Evolutionary conservation across 1,140 invertebrate species (phyloP), one percentile per base, ranked within the genome.

Genomic region (Telenomus remus): DNA sequence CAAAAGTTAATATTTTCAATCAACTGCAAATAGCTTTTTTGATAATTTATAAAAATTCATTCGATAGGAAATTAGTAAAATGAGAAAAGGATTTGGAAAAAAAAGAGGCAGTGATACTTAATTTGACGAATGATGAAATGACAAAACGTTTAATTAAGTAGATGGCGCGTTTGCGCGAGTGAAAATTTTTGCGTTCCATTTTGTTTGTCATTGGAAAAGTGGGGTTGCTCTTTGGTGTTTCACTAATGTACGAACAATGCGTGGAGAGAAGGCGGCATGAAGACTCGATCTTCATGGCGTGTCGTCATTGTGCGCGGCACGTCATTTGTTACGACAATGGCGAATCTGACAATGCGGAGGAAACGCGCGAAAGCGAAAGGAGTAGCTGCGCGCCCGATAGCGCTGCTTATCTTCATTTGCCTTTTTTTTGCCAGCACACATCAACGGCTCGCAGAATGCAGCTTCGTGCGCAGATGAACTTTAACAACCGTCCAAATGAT

Each of bases 251-350:
- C 37, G 68, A 71, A 71, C 66, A 76, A 76, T 68, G 53, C 56
- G 55, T 16, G 42, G 61, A 48, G 61, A 48, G 50, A 63, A 66
- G 66, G 46, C 66, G 61, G 63, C 55, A 70, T 54, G 59, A 27
- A 65, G 65, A 43, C 66, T 69, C 64, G 66, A 66, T 76, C 66
- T 70, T 71, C 56, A 66, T 66, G 61, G 68, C 56, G 55, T 71
- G 66, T 66, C 54, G 74, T 76, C 66, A 76, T 71, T 76, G 74
- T 76, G 66, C 66, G 27, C 42, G 56, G 60, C 61, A 60, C 74
- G 66, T 76, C 74, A 76, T 70, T 76, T 65, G 60, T 70, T 76
- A 61, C 66, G 55, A 76, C 74, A 76, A 76, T 76, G 61, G 74
- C 56, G 56, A 71, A 66, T 66, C 50, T 47, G 66, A 76, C 74